Base-by-base conservation (phyloP, 2,888 invertebrate species). In the Pimpla rufipes region DNA sequence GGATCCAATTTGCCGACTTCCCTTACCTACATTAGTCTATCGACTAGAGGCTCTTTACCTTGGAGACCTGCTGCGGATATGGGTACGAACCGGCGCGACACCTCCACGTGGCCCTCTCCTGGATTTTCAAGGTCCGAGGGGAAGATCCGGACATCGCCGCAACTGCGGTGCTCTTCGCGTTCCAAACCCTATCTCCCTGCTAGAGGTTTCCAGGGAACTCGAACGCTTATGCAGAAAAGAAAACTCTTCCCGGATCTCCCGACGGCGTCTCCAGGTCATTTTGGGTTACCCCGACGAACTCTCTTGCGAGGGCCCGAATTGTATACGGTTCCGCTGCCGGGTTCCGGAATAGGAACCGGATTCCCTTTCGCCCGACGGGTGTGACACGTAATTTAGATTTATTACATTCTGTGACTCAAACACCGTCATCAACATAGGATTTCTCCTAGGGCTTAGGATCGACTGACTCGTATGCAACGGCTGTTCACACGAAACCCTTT, bases 21-120 rank as follows among this genome's bases (percentile, higher is more conserved):
- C 94, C 95, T 95, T 95, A 95, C 94, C 95, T 95, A 95, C 95
- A 95, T 96, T 95, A 94, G 94, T 95, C 95, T 94, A 95, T 94
- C 94, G 94, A 83, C 85, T 94, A 95, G 95, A 95, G 95, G 95
- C 95, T 95, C 94, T 94, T 90, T 94, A 95, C 95, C 95, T 96
- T 95, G 95, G 95, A 96, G 95, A 96, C 96, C 96, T 96, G 96
- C 95, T 96, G 95, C 95, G 95, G 95, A 95, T 95, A 95, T 95
- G 94, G 95, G 95, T 95, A 96, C 95, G 95, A 94, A 89, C 94
- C 93, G 94, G 93, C 91, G 92, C 92, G 94, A 92, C 88, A 89
- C 88, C 90, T 91, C 90, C 91, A 90, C 91, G 90, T 94, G 94
- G 93, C 95, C 95, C 93, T 94, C 95, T 93, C 95, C 95, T 94